Percentiles rank a stretch among this genome's conserved stretches.
phyloP scores from a whole-genome alignment of 2,113 vertebrate genomes.

The Zosterops japonicus region DNA sequence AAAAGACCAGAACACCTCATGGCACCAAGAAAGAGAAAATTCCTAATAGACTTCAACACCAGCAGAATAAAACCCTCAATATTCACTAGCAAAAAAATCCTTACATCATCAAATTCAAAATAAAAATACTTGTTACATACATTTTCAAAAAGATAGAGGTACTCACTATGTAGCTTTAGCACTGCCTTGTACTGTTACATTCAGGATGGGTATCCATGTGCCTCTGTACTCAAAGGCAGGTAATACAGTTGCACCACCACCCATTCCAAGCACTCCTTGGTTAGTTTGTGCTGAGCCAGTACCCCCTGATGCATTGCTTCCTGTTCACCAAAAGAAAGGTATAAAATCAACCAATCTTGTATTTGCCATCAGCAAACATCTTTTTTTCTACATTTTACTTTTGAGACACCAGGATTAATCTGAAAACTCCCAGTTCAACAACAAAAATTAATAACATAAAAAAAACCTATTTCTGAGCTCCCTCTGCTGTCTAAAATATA shows the following conservation, averaged over 20 bases:
- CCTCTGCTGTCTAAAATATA: not conserved
- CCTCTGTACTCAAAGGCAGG: constrained; percentile 98
- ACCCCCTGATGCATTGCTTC: constrained; percentile 74
- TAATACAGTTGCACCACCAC: constrained; percentile 84
- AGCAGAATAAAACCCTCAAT: not conserved
- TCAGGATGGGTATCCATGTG: constrained; percentile 97
- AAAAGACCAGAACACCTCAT: not conserved
- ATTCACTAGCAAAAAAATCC: not conserved
- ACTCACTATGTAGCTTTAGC: constrained; percentile 98
- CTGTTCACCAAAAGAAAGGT: constrained; percentile 41
- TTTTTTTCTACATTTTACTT: not conserved
- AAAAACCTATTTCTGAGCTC: constrained; percentile 18
- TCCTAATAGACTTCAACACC: not conserved
- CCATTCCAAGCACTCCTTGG: constrained; percentile 79
- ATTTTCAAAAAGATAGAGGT: not conserved
- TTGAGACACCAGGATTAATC: not conserved
- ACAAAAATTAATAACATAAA: not conserved
- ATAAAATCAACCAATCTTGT: not conserved
- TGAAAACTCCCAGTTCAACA: not conserved
- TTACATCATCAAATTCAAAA: not conserved
- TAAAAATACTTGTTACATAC: not conserved
- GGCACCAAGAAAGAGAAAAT: not conserved
- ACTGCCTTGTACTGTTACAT: constrained; percentile 91
- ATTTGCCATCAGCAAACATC: not conserved
- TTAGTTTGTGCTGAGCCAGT: constrained; percentile 80